These are phyloP conservation scores for Saxidomus purpurata DNA, from an alignment of 1,140 invertebrate genomes.

Conservation along the genomic window DNA sequence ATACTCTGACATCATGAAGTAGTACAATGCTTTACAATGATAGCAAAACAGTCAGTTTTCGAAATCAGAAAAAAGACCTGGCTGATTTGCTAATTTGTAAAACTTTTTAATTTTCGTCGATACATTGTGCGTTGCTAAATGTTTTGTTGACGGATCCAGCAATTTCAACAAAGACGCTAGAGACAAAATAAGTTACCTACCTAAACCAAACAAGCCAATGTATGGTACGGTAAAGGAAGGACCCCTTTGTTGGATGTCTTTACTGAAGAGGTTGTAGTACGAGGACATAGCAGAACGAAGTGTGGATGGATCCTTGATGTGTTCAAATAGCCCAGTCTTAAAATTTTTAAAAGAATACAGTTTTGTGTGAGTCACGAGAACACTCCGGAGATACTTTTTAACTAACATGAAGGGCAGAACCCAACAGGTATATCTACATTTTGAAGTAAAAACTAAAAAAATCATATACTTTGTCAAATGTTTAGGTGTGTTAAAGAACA, in stretches of 20 bases:
- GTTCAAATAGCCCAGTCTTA: not conserved
- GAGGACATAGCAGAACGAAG: not conserved
- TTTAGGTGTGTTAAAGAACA: not conserved
- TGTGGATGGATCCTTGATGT: not conserved
- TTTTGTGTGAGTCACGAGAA: not conserved
- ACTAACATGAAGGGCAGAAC: not conserved
- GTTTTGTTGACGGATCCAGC: too few relatives aligned
- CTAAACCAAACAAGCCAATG: not conserved
- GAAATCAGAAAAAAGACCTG: too few relatives aligned
- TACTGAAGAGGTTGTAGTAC: not conserved
- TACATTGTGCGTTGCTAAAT: too few relatives aligned
- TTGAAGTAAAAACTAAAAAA: not conserved
- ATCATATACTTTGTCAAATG: not conserved
- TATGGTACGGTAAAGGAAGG: slow-evolving; percentile 3
- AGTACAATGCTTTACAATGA: too few relatives aligned
- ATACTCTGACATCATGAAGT: too few relatives aligned
- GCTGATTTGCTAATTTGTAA: too few relatives aligned
- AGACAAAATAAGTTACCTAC: not conserved
- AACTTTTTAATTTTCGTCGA: too few relatives aligned
- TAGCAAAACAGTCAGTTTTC: too few relatives aligned
- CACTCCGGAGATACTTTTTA: not conserved
- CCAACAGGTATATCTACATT: not conserved
- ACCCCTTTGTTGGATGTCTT: not conserved
- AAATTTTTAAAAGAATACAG: not conserved
- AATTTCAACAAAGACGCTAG: too few relatives aligned